Conservation (phyloP, 1,140 invertebrate species). For the Drosophila ironensis region DNA sequence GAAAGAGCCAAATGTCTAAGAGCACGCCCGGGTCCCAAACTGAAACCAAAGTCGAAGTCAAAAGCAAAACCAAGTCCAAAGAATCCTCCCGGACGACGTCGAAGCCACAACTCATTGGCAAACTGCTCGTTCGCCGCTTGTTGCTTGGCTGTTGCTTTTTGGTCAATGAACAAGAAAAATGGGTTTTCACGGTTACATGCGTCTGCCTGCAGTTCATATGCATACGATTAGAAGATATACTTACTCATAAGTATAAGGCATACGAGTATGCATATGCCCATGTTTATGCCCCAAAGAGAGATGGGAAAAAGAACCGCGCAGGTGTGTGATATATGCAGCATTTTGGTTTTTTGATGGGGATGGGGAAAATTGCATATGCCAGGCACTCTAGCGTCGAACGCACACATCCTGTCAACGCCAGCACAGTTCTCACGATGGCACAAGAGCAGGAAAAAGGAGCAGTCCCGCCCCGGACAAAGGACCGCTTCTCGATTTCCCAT, state of each 20-base stretch:
- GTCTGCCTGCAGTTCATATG: slow-evolving; percentile 41
- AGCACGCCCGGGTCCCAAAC: slow-evolving; percentile 7
- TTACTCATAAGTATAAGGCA: slow-evolving; percentile 1
- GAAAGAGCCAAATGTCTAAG: slow-evolving; percentile 30
- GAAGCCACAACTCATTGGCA: slow-evolving; percentile 32
- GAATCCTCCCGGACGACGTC: too few species aligned
- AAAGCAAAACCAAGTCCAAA: slow-evolving; percentile 20
- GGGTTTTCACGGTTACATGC: slow-evolving; percentile 78
- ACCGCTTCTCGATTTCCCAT: slow-evolving; percentile 18
- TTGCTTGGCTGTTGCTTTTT: slow-evolving; percentile 35
- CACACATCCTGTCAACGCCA: slow-evolving; percentile 15
- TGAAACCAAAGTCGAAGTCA: slow-evolving; percentile 1
- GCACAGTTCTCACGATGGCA: slow-evolving; percentile 28
- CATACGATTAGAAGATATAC: slow-evolving; percentile 13
- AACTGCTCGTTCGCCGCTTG: slow-evolving; percentile 1
- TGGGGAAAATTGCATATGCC: slow-evolving; percentile 1
- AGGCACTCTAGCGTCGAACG: neutral
- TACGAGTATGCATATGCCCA: neutral
- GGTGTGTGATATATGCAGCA: slow-evolving; percentile 30
- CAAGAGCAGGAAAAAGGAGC: neutral
- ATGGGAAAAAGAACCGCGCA: slow-evolving; percentile 19
- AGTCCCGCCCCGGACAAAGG: slow-evolving; percentile 13
- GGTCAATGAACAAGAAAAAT: slow-evolving; percentile 80
- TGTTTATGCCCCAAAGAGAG: slow-evolving; percentile 1
- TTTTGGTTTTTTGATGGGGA: too few species aligned